Evolutionary conservation across 2,797 vertebrate genomes (phyloP).

Genomic region (Meriones psammophilus): DNA sequence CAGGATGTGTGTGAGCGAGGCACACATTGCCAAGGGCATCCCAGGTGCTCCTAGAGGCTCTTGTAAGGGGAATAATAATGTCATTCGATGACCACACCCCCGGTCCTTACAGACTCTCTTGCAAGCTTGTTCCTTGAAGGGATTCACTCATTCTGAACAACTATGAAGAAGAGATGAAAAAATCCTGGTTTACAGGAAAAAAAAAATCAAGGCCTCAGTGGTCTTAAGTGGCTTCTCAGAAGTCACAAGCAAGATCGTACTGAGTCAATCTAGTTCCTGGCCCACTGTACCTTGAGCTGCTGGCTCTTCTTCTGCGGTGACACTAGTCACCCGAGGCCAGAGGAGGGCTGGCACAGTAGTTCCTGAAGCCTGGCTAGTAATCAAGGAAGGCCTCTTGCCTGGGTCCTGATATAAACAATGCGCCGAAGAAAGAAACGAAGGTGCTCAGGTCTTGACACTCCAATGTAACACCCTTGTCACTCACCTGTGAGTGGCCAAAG

Average conservation of each 20-base stretch:
- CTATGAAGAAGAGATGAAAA: neutral
- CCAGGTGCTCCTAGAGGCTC: neutral
- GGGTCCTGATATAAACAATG: neutral
- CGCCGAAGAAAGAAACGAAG: neutral
- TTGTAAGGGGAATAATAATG: neutral
- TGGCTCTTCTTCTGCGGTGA: rapidly evolving
- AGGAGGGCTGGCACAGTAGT: neutral
- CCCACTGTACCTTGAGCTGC: rapidly evolving
- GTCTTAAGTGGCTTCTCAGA: neutral
- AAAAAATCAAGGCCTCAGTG: neutral
- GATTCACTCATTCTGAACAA: neutral
- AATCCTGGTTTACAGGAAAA: neutral
- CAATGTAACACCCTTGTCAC: too few species aligned
- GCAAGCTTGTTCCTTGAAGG: neutral
- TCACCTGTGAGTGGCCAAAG: neutral
- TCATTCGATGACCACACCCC: neutral
- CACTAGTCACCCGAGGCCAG: neutral
- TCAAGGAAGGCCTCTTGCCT: neutral
- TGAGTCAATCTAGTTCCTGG: neutral
- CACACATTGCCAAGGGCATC: neutral
- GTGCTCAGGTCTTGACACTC: neutral
- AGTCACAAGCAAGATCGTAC: rapidly evolving
- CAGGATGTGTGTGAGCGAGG: neutral
- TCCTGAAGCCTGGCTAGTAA: neutral
- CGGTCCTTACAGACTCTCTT: neutral